These are phyloP conservation scores for Drosophila limbata DNA, from an alignment of 2,888 invertebrate genomes.

Conservation along the genomic window DNA sequence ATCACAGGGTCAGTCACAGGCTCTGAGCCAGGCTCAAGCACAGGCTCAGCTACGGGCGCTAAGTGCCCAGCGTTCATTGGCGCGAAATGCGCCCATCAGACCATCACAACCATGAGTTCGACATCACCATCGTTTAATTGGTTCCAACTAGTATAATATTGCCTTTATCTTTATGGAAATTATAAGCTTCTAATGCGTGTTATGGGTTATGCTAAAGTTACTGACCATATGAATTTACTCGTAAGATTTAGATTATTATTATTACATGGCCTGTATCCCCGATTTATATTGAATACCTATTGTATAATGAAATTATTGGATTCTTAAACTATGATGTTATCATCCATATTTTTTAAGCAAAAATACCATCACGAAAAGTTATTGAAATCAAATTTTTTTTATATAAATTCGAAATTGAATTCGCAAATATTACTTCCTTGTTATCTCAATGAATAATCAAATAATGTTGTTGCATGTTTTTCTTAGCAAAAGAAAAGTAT, in stretches of 20 bases:
- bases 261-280: no score
- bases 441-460: not conserved
- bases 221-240: not conserved
- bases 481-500: not conserved
- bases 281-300: not conserved
- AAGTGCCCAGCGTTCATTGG: not conserved
- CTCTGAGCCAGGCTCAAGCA: slow-evolving; percentile 1
- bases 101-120: slow-evolving; percentile 10
- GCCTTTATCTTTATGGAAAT: not conserved
- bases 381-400: not conserved
- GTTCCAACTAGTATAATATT: not conserved
- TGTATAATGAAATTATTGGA: not conserved
- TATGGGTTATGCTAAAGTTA: slow-evolving; percentile 2
- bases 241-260: not conserved
- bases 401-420: not conserved
- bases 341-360: not conserved
- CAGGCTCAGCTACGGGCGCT: slow-evolving; percentile 13
- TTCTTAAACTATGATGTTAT: not conserved
- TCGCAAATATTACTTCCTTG: not conserved
- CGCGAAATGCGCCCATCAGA: slow-evolving; percentile 9
- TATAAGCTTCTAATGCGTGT: not conserved
- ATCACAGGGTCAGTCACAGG: not conserved
- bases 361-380: not conserved
- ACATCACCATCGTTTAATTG: not conserved
- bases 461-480: not conserved